These are phyloP conservation scores for Todus mexicanus DNA, from an alignment of 2,797 vertebrate species.

Conservation along the genomic window DNA sequence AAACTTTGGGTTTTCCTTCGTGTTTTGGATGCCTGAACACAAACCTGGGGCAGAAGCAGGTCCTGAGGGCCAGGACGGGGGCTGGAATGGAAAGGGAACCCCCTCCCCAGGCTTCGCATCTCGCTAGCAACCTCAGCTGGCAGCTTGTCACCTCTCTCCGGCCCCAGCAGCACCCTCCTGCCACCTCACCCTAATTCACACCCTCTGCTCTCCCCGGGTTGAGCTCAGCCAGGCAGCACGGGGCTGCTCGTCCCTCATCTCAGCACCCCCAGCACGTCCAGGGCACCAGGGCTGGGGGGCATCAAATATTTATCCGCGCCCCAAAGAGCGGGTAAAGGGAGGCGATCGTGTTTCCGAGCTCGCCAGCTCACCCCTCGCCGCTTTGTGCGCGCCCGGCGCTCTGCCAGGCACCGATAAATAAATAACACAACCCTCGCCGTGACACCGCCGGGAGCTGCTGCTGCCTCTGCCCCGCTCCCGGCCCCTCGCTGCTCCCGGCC, in stretches of 20 bases:
- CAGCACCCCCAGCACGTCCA: background rate
- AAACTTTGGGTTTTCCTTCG: background rate
- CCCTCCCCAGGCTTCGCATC: background rate
- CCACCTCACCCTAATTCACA: background rate
- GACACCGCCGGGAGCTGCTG: background rate
- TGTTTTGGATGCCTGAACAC: background rate
- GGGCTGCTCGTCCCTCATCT: background rate
- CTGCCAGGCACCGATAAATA: conserved; percentile 50
- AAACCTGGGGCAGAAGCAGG: background rate
- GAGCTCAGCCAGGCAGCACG: background rate
- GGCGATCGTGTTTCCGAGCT: conserved; percentile 58
- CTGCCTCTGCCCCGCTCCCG: background rate
- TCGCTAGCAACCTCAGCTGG: background rate
- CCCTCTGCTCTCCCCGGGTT: background rate
- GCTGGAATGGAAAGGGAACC: background rate
- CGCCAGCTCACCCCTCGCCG: background rate
- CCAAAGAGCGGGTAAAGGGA: background rate
- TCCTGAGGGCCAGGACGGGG: background rate
- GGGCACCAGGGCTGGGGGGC: background rate
- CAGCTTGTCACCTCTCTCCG: background rate
- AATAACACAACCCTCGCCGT: background rate
- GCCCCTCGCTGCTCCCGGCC: background rate
- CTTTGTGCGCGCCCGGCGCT: conserved; percentile 16
- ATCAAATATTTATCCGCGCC: conserved; percentile 76
- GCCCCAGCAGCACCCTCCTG: background rate